Evolutionary conservation across 2,888 invertebrate species (phyloP), one percentile per base, ranked within the genome.

Genomic region (Argyresthia albistria): DNA sequence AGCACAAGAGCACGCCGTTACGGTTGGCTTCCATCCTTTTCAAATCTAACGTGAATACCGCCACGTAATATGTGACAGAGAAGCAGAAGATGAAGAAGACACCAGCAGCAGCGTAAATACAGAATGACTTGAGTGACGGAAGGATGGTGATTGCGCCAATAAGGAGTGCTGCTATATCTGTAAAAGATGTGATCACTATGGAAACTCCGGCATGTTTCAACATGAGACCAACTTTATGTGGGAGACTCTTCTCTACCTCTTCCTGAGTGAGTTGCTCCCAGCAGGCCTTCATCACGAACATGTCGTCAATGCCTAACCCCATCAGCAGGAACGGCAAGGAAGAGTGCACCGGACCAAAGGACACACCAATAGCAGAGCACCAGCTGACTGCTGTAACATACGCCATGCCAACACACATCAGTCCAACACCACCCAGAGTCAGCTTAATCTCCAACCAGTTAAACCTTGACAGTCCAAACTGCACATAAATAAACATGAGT

Each of bases 281-380:
- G 67, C 93, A 92, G 15, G 93, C 92, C 80, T 92, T 91, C 80
- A 95, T 93, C 0, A 96, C 94, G 75, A 96, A 95, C 90, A 95
- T 94, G 67, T 96, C 95, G 64, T 95, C 95, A 25, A 95, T 91
- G 39, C 93, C 93, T 60, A 94, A 89, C 56, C 95, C 95, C 90
- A 95, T 91, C 12, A 96, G 71, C 54, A 96, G 86, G 75, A 96
- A 95, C 7, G 95, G 95, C 56, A 95, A 76, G 11, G 95, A 93
- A 9, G 93, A 92, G 71, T 96, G 95, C 0, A 95, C 92, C 0
- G 95, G 95, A 1, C 95, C 94, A 71, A 93, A 95, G 36, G 92
- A 89, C 39, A 95, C 84, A 8, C 92, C 92, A 54, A 93, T 67
- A 8, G 91, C 69, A 1, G 94, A 93, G 65, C 94, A 94, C 66